Conservation (phyloP, 2,113 vertebrate species). For the Ictalurus furcatus region DNA sequence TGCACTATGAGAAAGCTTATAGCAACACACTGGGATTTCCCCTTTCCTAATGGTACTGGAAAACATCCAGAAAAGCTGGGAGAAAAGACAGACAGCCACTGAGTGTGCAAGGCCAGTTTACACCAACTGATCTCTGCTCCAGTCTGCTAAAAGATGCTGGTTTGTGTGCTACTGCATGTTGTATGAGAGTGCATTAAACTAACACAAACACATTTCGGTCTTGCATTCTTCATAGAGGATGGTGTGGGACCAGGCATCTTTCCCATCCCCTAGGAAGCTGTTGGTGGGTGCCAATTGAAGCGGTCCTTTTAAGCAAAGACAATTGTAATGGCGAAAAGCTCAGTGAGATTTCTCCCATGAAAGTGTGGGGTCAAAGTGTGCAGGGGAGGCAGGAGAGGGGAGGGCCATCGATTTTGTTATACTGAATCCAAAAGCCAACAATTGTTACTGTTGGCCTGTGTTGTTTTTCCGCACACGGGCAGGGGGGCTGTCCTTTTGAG, state of each 20-base stretch:
- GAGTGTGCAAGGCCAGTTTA: conserved; percentile 65
- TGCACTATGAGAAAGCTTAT: conserved; percentile 86
- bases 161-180: background rate
- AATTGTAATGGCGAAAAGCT: conserved; percentile 54
- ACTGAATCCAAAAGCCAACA: conserved; percentile 93
- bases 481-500: conserved; percentile 83
- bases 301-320: conserved; percentile 44
- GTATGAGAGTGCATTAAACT: conserved; percentile 4
- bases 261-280: conserved; percentile 32
- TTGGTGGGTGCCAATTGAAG: conserved; percentile 50
- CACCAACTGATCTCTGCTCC: conserved; percentile 63
- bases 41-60: conserved; percentile 81
- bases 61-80: conserved; percentile 78
- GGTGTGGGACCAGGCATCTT: conserved; percentile 17
- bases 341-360: conserved; percentile 67
- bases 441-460: conserved; percentile 95
- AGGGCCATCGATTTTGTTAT: conserved; percentile 84
- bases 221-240: conserved; percentile 32
- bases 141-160: conserved; percentile 9
- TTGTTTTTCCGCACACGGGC: conserved; percentile 69
- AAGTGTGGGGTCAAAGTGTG: conserved; percentile 66
- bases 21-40: conserved; percentile 88
- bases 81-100: conserved; percentile 72
- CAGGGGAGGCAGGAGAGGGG: conserved; percentile 54
- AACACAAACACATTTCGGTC: background rate